Percentiles rank a stretch among this genome's conserved stretches.
These are phyloP conservation scores for Drosophila orosa DNA, from an alignment of 1,140 invertebrate species.

Conservation along the genomic window DNA sequence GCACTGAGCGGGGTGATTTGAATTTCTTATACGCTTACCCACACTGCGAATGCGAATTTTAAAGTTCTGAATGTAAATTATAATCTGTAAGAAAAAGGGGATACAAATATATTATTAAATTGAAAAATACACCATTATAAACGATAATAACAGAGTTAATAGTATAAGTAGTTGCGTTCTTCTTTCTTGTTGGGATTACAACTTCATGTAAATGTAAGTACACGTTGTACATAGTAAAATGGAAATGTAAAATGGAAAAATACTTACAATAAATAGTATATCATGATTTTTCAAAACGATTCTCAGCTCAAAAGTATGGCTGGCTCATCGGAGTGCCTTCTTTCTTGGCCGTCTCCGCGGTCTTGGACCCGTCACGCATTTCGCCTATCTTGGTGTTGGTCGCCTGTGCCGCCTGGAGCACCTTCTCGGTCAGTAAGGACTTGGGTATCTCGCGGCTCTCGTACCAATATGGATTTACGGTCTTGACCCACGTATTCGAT, in stretches of 20 bases:
- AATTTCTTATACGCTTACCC: background rate
- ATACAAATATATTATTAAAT: too few relatives aligned
- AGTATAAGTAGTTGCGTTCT: too few relatives aligned
- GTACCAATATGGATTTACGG: constrained; percentile 64
- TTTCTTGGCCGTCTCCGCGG: background rate
- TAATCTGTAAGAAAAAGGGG: background rate
- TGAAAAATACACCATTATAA: background rate
- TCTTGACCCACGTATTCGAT: constrained; percentile 34
- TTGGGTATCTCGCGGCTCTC: constrained; percentile 42
- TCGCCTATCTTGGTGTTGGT: background rate
- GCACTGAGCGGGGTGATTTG: background rate
- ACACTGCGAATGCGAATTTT: background rate
- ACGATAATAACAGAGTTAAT: background rate
- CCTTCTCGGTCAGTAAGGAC: constrained; percentile 26
- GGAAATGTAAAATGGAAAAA: background rate
- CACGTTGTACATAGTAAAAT: background rate
- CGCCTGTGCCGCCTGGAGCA: constrained; percentile 16
- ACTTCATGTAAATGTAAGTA: background rate
- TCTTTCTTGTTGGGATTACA: too few relatives aligned
- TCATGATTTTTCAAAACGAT: background rate
- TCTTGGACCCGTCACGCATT: background rate
- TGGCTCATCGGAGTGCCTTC: background rate
- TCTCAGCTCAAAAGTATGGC: background rate
- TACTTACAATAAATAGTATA: background rate
- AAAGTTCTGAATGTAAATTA: background rate